phyloP scores from a whole-genome alignment of 2,797 vertebrate genomes.

The Bradypodion ventrale region DNA sequence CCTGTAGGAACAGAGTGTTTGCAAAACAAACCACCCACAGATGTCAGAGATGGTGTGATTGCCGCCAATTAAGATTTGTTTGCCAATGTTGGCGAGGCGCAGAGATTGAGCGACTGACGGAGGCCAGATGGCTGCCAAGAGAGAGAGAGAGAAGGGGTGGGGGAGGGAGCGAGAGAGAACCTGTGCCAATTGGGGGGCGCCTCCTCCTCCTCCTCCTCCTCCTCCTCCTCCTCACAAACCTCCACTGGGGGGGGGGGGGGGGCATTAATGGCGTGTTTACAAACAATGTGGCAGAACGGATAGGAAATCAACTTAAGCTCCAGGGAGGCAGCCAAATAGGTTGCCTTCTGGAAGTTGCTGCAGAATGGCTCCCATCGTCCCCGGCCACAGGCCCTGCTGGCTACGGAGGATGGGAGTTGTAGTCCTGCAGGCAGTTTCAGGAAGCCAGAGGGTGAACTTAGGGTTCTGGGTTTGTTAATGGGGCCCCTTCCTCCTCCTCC shows the following conservation, averaged over 20 bases:
- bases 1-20: not conserved
- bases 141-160: not conserved
- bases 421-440: not conserved
- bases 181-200: not conserved
- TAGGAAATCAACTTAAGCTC: not conserved
- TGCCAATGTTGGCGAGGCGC: slow-evolving; percentile 9
- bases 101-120: not conserved
- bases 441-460: not conserved
- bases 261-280: not conserved
- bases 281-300: not conserved
- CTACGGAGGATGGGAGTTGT: not conserved
- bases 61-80: slow-evolving; percentile 21
- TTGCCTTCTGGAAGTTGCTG: not conserved
- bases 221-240: too few species aligned
- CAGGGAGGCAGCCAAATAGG: too few species aligned
- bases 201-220: too few species aligned
- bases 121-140: not conserved
- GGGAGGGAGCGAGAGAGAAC: not conserved
- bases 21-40: not conserved
- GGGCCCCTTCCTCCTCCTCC: too few species aligned
- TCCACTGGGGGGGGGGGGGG: too few species aligned
- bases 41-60: slow-evolving; percentile 24
- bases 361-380: not conserved
- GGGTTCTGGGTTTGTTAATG: too few species aligned
- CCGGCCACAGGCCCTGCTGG: too few species aligned